Percentiles rank a stretch among this genome's conserved stretches.
These are phyloP conservation scores for Uropetala carovei DNA, from an alignment of 2,888 invertebrate species.

Conservation along the genomic window DNA sequence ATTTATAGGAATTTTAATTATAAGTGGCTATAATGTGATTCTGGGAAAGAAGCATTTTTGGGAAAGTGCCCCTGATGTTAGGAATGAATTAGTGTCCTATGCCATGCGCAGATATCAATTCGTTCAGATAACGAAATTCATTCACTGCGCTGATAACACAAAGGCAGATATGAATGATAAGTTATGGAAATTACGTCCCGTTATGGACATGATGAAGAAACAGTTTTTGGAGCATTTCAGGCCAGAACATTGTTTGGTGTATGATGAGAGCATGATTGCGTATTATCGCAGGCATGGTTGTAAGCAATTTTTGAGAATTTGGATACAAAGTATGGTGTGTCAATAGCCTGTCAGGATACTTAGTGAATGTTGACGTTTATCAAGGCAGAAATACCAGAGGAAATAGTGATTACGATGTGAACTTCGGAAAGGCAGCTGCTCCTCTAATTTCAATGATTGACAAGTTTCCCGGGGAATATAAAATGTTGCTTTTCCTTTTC, in stretches of 20 bases:
- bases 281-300: conserved; percentile 71
- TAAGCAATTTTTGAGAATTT: conserved; percentile 71
- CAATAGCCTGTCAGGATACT: conserved; percentile 70
- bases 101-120: conserved; percentile 69
- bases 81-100: conserved; percentile 67
- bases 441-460: conserved; percentile 66
- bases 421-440: conserved; percentile 67
- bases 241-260: conserved; percentile 67
- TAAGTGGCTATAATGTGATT: not conserved
- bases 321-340: conserved; percentile 71
- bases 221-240: conserved; percentile 68
- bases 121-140: conserved; percentile 69
- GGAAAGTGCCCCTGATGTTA: conserved; percentile 68
- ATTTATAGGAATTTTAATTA: not conserved
- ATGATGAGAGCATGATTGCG: conserved; percentile 72
- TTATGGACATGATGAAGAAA: conserved; percentile 68
- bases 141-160: conserved; percentile 70
- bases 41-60: conserved; percentile 66
- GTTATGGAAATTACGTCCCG: conserved; percentile 70
- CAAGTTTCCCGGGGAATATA: conserved; percentile 67
- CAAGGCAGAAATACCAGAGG: conserved; percentile 69
- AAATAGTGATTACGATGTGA: conserved; percentile 57
- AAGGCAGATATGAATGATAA: conserved; percentile 69
- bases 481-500: conserved; percentile 68
- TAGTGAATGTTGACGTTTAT: conserved; percentile 71